Base-by-base conservation (phyloP, 1,140 invertebrate genomes). In the Tribolium madens region DNA sequence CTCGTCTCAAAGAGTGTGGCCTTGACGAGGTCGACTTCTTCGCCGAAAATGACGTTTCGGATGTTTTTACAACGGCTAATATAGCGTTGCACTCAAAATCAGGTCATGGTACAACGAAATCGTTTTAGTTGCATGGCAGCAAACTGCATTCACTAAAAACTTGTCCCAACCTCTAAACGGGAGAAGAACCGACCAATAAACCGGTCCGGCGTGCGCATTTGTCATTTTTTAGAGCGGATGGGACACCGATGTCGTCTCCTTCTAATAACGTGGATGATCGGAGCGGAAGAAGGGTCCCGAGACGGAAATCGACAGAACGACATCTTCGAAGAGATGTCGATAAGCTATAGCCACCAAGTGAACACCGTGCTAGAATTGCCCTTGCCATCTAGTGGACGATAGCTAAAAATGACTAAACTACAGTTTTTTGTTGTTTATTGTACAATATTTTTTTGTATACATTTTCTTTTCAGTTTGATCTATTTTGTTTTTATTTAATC, bases 71-170 rank as follows among this genome's bases (percentile, higher is more conserved):
- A 31, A 46, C 50, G 76, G 82, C 74, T 84, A 84, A 79, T 85
- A 84, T 46, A 53, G 33, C 26, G 75, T 73, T 84, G 82, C 83
- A 84, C 77, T 84, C 80, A 77, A 82, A 85, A 84, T 83, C 84
- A 81, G 84, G 84, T 85, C 84, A 85, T 84, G 83, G 82, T 84
- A 85, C 82, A 83, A 84, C 83, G 82, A 84, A 85, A 84, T 83
- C 83, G 82, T 81, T 83, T 84, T 82, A 76, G 78, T 82, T 84
- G 79, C 79, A 83, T 81, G 76, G 79, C 79, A 78, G 79, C 80
- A 79, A 80, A 83, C 78, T 78, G 80, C 77, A 83, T 80, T 83
- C 81, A 81, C 80, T 83, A 83, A 84, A 84, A 83, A 82, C 80
- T 83, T 79, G 82, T 83, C 81, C 80, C 81, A 83, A 83, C 79